Percentiles rank a stretch among this genome's conserved stretches.
Evolutionary conservation across 2,888 invertebrate species (phyloP).

Genomic region (Amphipyra tragopoginis): DNA sequence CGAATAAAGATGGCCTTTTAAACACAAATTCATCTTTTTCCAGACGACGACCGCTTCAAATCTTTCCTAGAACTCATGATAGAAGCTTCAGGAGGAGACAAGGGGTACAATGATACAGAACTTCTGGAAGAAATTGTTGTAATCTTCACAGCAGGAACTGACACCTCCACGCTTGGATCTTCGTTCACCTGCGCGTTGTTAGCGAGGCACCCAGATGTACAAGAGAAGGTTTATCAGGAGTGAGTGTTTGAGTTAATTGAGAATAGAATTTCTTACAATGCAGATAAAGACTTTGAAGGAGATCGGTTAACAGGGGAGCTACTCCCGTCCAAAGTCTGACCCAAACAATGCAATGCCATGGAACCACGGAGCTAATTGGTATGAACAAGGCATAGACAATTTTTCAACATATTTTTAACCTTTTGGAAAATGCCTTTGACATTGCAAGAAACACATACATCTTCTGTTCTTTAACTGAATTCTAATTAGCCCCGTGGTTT

Average conservation of each 20-base stretch:
- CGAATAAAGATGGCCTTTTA: background rate
- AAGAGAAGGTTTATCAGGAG: constrained; percentile 71
- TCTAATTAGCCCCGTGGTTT: too few relatives aligned
- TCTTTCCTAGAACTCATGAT: constrained; percentile 70
- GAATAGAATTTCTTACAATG: too few relatives aligned
- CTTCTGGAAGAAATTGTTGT: constrained; percentile 70
- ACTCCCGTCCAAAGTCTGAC: too few relatives aligned
- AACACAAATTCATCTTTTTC: constrained; percentile 5
- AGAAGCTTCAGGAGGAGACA: constrained; percentile 53
- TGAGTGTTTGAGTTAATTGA: constrained; percentile 46
- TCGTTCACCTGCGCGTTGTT: constrained; percentile 66
- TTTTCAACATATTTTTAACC: too few relatives aligned
- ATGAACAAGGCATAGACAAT: too few relatives aligned
- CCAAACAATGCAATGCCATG: too few relatives aligned
- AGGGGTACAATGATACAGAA: constrained; percentile 61
- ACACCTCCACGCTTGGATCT: constrained; percentile 69
- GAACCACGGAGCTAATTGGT: too few relatives aligned
- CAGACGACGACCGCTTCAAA: constrained; percentile 49
- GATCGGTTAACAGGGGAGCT: too few relatives aligned
- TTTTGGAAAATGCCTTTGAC: too few relatives aligned
- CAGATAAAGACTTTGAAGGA: too few relatives aligned
- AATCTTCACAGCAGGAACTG: constrained; percentile 71
- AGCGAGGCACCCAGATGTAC: constrained; percentile 65
- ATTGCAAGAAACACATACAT: too few relatives aligned
- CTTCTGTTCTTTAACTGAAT: too few relatives aligned